Base-by-base conservation (phyloP, 92 coral and sea anemone genomes). In the Parazoanthus swiftii region DNA sequence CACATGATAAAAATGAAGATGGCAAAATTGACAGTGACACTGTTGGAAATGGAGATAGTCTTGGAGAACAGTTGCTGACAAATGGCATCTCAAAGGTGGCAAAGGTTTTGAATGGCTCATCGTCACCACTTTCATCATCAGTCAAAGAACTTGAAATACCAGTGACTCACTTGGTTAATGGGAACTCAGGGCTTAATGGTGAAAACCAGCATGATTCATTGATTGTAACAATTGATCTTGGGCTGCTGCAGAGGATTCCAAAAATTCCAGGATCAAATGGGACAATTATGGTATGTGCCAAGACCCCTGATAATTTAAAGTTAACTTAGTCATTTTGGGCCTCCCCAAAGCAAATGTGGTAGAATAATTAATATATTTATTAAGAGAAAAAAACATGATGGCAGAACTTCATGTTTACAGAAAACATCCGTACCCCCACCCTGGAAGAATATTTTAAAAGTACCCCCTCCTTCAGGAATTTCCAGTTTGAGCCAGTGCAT, bases 151-250 rank as follows among this genome's bases (percentile, higher is more conserved):
- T 91, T 21, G 77, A 93, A 67, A 82, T 89, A 11, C 90, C 88
- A 51, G 87, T 84, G 48, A 84, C 87, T 5, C 87, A 50, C 39
- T n/a, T 84, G 78, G 67, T 72, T 46, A 91, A 89, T 89, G 93
- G 91, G 51, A 95, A 96, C 81, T 85, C 93, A 14, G 86, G 94
- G 18, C 88, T 87, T 33, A 94, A 93, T 89, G 90, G 91, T 9
- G 91, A 93, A 48, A 91, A 90, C 78, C 93, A 88, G 74, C 98
- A 96, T 4, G 96, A 93, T 85, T 94, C 98, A 33, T 92, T 97
- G 77, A 88, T 97, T 43, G 99, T 97, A 2, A 97, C 93, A 89
- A 97, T 97, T 88, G 98, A 94, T 83, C 92, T 97, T 80, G 92
- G 97, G 6, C 86, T 95, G 86, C 88, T 97, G 33, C 92, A 93